Conservation (phyloP, 2,888 invertebrate species). For the Heliconius aoede region DNA sequence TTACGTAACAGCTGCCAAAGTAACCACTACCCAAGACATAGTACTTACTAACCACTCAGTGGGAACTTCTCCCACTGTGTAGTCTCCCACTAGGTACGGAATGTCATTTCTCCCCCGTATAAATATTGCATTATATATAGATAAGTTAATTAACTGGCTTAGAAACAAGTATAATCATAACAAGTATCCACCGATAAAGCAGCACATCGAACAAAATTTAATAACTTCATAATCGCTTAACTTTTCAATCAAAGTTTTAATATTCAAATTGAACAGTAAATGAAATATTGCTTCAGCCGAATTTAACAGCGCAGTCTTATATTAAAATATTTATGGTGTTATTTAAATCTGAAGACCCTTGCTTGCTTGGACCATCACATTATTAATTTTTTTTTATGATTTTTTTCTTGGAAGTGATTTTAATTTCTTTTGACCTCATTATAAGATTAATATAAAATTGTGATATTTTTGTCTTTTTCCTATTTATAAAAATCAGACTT, state of each 20-base stretch:
- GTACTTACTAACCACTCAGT: too few species aligned
- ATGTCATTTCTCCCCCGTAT: too few species aligned
- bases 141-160: too few species aligned
- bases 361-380: conserved; percentile 9
- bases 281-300: conserved; percentile 26
- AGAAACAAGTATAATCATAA: neutral
- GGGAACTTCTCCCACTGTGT: too few species aligned
- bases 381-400: conserved; percentile 20
- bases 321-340: conserved; percentile 33
- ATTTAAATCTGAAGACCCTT: conserved; percentile 13
- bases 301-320: conserved; percentile 13
- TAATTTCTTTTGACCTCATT: conserved; percentile 4
- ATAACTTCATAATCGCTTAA: neutral
- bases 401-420: conserved; percentile 3
- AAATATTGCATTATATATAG: too few species aligned
- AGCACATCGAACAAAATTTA: neutral
- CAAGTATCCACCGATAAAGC: neutral
- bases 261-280: conserved; percentile 17
- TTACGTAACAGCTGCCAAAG: too few species aligned
- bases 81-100: too few species aligned
- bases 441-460: neutral
- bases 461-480: neutral
- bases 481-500: too few species aligned
- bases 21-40: too few species aligned
- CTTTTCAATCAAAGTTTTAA: conserved; percentile 22